Percentiles rank a stretch among this genome's conserved stretches.
Evolutionary conservation across 2,888 invertebrate genomes (phyloP).

Genomic region (Lissocephala sabroskyi): DNA sequence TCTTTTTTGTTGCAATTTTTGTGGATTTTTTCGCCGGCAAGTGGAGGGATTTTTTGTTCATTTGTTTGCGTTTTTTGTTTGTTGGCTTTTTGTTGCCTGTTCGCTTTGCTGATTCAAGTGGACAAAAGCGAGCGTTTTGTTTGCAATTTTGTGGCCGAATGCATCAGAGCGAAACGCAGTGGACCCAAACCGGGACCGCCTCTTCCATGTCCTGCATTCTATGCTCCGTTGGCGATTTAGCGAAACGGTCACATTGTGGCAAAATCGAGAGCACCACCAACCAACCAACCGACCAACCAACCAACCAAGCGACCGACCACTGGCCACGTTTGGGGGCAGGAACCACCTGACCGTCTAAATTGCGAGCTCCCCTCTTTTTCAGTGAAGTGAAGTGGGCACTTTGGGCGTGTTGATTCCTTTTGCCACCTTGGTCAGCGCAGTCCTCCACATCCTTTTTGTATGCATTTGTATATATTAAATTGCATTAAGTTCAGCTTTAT

Average conservation of each 20-base stretch:
- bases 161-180: conserved; percentile 21
- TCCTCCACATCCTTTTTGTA: not conserved
- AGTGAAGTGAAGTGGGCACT: conserved; percentile 32
- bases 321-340: conserved; percentile 3
- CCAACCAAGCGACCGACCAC: too few species aligned
- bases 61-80: conserved; percentile 15
- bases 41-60: too few species aligned
- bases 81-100: conserved; percentile 15
- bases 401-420: conserved; percentile 39
- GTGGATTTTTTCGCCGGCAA: too few species aligned
- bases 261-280: conserved; percentile 28
- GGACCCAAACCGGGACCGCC: conserved; percentile 11
- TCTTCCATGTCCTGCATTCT: too few species aligned
- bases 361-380: too few species aligned
- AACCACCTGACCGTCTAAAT: conserved; percentile 19
- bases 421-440: not conserved
- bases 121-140: conserved; percentile 33
- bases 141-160: conserved; percentile 45
- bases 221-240: conserved; percentile 1
- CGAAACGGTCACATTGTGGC: too few species aligned
- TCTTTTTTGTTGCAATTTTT: conserved; percentile 8
- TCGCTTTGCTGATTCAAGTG: conserved; percentile 16
- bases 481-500: conserved; percentile 59
- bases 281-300: too few species aligned
- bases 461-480: conserved; percentile 44